These are phyloP conservation scores for Penelope pileata DNA, from an alignment of 2,113 vertebrate genomes.

Conservation along the genomic window DNA sequence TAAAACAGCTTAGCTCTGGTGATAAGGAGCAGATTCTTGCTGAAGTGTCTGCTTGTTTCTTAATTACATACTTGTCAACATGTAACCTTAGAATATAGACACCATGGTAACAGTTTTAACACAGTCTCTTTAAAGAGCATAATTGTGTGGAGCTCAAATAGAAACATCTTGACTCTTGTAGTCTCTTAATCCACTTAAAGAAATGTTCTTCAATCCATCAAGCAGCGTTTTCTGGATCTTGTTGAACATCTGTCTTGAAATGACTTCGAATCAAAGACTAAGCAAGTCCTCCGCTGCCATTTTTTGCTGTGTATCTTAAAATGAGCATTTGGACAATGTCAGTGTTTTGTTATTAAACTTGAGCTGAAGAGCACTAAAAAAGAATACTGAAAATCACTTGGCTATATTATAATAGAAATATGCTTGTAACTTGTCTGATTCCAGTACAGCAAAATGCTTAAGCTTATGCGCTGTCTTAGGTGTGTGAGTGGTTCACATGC, in stretches of 20 bases:
- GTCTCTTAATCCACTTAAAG: constrained; percentile 67
- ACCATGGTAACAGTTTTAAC: constrained; percentile 65
- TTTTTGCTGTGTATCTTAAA: neutral
- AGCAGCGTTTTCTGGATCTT: constrained; percentile 52
- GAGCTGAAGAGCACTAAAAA: neutral
- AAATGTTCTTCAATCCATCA: constrained; percentile 57
- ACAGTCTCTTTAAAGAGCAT: constrained; percentile 37
- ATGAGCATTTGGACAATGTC: neutral
- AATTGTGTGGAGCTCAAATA: constrained; percentile 64
- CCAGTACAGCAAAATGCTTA: neutral
- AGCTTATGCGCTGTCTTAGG: rapidly evolving
- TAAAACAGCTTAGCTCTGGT: neutral
- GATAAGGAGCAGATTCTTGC: constrained; percentile 8
- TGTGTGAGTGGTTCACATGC: neutral
- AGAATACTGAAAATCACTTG: neutral
- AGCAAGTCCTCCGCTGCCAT: neutral
- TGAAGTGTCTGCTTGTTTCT: constrained; percentile 31
- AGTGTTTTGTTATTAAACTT: neutral
- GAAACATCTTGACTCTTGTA: constrained; percentile 66
- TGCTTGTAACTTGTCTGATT: neutral
- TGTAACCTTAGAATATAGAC: constrained; percentile 54
- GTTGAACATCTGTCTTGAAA: constrained; percentile 54
- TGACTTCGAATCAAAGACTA: neutral
- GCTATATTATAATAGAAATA: neutral
- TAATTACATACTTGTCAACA: constrained; percentile 59